Evolutionary conservation across 2,888 invertebrate genomes (phyloP).

Genomic region (Bembecia ichneumoniformis): DNA sequence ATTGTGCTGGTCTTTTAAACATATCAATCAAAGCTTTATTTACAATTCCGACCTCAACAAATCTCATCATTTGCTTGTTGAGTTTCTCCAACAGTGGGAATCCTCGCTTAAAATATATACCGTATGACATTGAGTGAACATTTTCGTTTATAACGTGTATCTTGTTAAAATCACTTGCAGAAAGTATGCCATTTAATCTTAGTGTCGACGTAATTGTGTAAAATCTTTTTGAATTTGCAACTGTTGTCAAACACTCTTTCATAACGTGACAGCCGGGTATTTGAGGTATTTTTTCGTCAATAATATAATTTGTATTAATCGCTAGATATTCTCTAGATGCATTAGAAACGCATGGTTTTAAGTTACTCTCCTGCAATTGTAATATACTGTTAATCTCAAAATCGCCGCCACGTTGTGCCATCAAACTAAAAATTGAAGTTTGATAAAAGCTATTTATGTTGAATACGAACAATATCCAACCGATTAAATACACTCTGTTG

Average conservation of each 20-base stretch:
- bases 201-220: constrained; percentile 5
- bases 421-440: constrained; percentile 9
- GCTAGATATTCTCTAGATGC: background rate
- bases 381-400: background rate
- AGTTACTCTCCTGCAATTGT: background rate
- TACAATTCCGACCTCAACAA: constrained; percentile 7
- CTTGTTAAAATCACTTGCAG: constrained; percentile 1
- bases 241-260: background rate
- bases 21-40: background rate
- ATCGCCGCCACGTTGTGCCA: background rate
- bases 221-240: background rate
- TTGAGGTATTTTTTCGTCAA: background rate
- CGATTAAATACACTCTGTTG: background rate
- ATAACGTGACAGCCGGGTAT: constrained; percentile 4
- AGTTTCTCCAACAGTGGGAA: constrained; percentile 6
- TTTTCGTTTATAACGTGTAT: constrained; percentile 7
- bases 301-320: background rate
- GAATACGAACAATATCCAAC: constrained; percentile 10
- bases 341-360: background rate
- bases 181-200: constrained; percentile 3
- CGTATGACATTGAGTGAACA: constrained; percentile 4
- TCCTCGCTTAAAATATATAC: constrained; percentile 8
- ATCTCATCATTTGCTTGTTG: constrained; percentile 1
- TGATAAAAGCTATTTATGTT: constrained; percentile 11
- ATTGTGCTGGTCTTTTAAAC: background rate